phyloP scores from a whole-genome alignment of 2,888 invertebrate species.

The Hermaeophaga mercurialis region DNA sequence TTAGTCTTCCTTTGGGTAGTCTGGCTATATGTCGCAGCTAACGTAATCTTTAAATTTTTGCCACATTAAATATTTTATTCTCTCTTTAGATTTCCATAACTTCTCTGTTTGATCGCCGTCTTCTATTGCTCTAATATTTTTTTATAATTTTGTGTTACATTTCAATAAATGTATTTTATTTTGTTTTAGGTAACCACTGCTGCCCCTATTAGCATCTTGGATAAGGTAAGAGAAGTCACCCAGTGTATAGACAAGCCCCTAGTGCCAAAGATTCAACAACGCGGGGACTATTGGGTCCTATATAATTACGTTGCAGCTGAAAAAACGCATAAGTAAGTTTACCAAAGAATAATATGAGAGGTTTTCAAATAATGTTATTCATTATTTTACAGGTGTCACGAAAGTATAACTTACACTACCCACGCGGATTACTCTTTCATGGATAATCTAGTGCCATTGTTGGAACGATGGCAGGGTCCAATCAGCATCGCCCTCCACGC shows the following conservation, averaged over 20 bases:
- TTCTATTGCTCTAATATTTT: too few relatives aligned
- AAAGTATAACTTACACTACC: conserved; percentile 88
- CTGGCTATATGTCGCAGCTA: too few relatives aligned
- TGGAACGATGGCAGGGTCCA: conserved; percentile 87
- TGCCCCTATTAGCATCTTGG: conserved; percentile 36
- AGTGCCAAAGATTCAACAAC: conserved; percentile 54
- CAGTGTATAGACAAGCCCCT: conserved; percentile 54
- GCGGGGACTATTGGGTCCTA: conserved; percentile 78
- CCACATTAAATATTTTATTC: too few relatives aligned
- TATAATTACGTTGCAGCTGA: conserved; percentile 84
- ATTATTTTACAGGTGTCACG: conserved; percentile 67
- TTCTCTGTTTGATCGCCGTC: too few relatives aligned
- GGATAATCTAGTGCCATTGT: conserved; percentile 83
- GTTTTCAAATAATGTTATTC: not conserved
- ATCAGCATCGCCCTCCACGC: conserved; percentile 87
- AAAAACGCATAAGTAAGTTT: conserved; percentile 57
- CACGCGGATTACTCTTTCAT: conserved; percentile 92
- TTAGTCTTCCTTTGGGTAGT: too few relatives aligned
- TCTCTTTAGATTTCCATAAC: too few relatives aligned
- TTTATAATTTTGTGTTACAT: not conserved
- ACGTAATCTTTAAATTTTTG: too few relatives aligned
- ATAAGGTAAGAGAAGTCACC: conserved; percentile 50
- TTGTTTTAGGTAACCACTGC: conserved; percentile 30
- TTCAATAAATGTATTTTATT: too few relatives aligned
- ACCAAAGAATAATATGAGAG: too few relatives aligned